These are phyloP conservation scores for Stichopus chloronotus DNA, from an alignment of 35 echinoderm and acorn worm genomes.

Conservation along the genomic window DNA sequence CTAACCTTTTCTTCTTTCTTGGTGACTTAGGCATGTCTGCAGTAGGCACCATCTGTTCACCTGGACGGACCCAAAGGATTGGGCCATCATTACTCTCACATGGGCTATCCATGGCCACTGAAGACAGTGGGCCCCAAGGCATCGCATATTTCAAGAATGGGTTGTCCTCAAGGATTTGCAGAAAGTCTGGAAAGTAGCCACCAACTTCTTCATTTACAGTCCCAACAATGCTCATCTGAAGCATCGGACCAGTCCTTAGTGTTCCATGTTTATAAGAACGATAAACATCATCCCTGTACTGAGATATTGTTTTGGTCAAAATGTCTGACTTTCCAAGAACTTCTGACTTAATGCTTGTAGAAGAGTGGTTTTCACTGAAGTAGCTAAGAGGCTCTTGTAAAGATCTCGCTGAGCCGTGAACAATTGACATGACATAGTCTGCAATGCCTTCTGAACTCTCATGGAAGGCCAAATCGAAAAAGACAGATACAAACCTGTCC, in stretches of 20 bases:
- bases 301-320: constrained; percentile 84
- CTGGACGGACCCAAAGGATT: constrained; percentile 94
- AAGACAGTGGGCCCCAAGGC: constrained; percentile 91
- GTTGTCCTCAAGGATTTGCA: constrained; percentile 82
- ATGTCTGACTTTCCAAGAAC: constrained; percentile 95
- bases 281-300: constrained; percentile 75
- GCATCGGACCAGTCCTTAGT: constrained; percentile 80
- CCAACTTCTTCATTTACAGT: constrained; percentile 98
- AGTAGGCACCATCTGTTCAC: constrained; percentile 96
- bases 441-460: constrained; percentile 78
- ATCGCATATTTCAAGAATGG: constrained; percentile 88
- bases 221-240: constrained; percentile 94
- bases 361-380: constrained; percentile 76
- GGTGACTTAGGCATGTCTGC: constrained; percentile 98
- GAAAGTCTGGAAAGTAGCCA: constrained; percentile 92
- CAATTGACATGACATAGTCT: constrained; percentile 92
- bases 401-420: constrained; percentile 78
- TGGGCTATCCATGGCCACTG: constrained; percentile 72
- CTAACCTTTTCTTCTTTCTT: constrained; percentile 94
- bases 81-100: constrained; percentile 97
- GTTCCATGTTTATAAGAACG: constrained; percentile 89
- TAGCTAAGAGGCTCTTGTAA: constrained; percentile 82
- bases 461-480: constrained; percentile 74
- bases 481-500: constrained; percentile 80
- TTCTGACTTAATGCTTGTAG: constrained; percentile 82